Evolutionary conservation across 2,888 invertebrate genomes (phyloP).

Genomic region (Rotaria macrura): DNA sequence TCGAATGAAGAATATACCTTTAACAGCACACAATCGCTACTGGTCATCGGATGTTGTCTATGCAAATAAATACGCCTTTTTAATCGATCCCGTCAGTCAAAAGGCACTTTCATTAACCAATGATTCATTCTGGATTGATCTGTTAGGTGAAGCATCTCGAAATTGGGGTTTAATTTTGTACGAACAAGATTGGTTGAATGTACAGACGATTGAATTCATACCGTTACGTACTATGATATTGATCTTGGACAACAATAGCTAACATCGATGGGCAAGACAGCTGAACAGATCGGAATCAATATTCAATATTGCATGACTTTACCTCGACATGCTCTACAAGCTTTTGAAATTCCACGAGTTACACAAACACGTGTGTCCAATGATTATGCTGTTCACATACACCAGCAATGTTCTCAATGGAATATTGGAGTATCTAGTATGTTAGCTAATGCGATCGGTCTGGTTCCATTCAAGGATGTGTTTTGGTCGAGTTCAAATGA

Average conservation of each 20-base stretch:
- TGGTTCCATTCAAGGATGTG: slow-evolving; percentile 42
- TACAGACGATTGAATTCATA: slow-evolving; percentile 38
- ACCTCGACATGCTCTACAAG: slow-evolving; percentile 39
- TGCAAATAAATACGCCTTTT: slow-evolving; percentile 40
- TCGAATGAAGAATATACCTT: neutral
- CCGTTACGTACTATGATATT: slow-evolving; percentile 37
- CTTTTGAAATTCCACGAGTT: slow-evolving; percentile 39
- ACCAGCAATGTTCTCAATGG: slow-evolving; percentile 21
- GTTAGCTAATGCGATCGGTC: slow-evolving; percentile 22
- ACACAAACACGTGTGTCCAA: slow-evolving; percentile 38
- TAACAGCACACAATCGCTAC: slow-evolving; percentile 31
- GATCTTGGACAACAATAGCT: slow-evolving; percentile 40
- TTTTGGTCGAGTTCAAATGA: slow-evolving; percentile 42
- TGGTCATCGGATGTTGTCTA: slow-evolving; percentile 42
- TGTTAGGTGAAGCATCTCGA: slow-evolving; percentile 36
- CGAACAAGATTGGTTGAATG: slow-evolving; percentile 44
- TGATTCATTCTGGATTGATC: slow-evolving; percentile 40
- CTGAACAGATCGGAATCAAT: slow-evolving; percentile 37
- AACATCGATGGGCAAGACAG: slow-evolving; percentile 41
- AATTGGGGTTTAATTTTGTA: slow-evolving; percentile 40
- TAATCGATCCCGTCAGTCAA: slow-evolving; percentile 32
- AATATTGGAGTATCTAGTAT: slow-evolving; percentile 27
- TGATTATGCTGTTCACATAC: slow-evolving; percentile 27
- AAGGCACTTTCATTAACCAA: slow-evolving; percentile 33
- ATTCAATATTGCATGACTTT: slow-evolving; percentile 45